Conservation (phyloP, 2,888 invertebrate species). For the Amiota mariae region DNA sequence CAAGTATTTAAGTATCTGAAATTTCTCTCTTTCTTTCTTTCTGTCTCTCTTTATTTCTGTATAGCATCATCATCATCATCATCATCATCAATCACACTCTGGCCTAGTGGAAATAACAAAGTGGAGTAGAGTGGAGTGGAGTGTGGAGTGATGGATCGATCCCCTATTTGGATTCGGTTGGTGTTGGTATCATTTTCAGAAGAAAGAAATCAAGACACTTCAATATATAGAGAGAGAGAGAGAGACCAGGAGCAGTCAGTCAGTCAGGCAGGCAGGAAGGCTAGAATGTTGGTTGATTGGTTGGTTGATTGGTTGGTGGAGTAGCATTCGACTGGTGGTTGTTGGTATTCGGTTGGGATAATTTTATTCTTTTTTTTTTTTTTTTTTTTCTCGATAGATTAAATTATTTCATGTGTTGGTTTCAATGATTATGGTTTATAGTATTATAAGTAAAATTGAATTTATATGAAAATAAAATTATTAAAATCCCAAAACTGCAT, state of each 20-base stretch:
- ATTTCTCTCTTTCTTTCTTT: constrained; percentile 40
- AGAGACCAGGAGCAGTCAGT: constrained; percentile 60
- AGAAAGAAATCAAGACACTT: too few species aligned
- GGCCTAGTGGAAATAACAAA: too few species aligned
- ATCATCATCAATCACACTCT: too few species aligned
- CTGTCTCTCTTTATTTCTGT: constrained; percentile 33
- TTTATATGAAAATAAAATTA: too few species aligned
- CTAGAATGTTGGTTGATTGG: constrained; percentile 45
- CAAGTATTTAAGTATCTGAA: background rate
- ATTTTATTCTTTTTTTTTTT: background rate
- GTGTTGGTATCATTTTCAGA: constrained; percentile 28
- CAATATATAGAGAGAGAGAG: constrained; percentile 39
- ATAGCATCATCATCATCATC: too few species aligned
- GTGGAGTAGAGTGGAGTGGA: too few species aligned
- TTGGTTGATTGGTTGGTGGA: constrained; percentile 42
- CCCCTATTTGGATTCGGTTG: background rate
- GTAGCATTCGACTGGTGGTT: constrained; percentile 36
- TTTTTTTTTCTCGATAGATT: background rate
- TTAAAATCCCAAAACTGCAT: too few species aligned
- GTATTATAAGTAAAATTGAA: too few species aligned
- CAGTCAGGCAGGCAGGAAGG: constrained; percentile 53
- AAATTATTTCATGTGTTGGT: constrained; percentile 45
- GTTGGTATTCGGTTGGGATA: constrained; percentile 35
- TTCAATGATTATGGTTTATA: constrained; percentile 36
- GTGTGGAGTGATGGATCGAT: too few species aligned